Base-by-base conservation (phyloP, 1,140 invertebrate species). In the Lepidurus apus region DNA sequence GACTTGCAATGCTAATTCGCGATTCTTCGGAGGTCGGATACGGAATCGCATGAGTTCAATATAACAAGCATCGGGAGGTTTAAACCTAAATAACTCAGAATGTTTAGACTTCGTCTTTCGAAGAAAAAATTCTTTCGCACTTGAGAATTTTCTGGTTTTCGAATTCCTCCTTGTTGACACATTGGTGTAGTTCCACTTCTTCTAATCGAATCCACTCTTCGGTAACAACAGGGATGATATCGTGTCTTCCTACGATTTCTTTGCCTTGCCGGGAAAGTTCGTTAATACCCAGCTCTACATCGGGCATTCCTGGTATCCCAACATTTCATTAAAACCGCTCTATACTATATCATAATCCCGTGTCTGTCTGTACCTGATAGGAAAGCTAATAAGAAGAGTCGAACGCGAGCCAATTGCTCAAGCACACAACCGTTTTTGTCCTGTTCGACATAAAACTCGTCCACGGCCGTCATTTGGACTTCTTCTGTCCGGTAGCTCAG, bases 141-240 rank as follows among this genome's bases (percentile, higher is more conserved):
- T 94, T 96, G 80, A 99, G 95, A 80, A 94, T 94, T 85, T 94
- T 92, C 7, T 92, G 93, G 79, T 91, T 91, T 78, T 96, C 91
- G 85, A 97, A 99, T 81, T 96, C 95, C 76, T 95, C 91, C 81
- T 93, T 91, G 83, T 98, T 93, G 9, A 99, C 93, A 84, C 94
- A 95, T 47, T 91, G 91, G 86, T 99, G 97, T 85, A 99, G 98
- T 85, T 99, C 96, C 0, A 95, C 90, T 34, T 92, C 90, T 87
- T 99, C 97, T 7, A 99, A 89, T 73, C 95, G 90, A 82, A 99
- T 99, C 98, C 98, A 99, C 86, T 99, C 96, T 86, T 99, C 98
- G 0, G 98, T 99, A 78, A 96, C 95, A 43, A 99, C 97, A 9
- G 98, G 98, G 83, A 99, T 97, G 83, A 99, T 99, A 86, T 99